Conservation (phyloP, 2,888 invertebrate species). For the Volucella bombylans region DNA sequence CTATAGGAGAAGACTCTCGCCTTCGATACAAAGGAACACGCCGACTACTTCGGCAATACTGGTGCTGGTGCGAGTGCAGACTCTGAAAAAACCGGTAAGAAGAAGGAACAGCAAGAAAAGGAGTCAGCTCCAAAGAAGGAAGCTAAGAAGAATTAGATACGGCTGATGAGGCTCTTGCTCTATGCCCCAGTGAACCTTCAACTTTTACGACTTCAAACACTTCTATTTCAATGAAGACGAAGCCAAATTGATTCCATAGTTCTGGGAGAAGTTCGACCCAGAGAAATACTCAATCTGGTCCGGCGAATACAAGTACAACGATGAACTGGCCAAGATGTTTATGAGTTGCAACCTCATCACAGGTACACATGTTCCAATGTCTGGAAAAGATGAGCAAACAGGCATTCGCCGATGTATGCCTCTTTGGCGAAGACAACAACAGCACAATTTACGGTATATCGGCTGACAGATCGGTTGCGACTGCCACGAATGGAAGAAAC, state of each 20-base stretch:
- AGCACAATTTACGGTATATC: too few species aligned
- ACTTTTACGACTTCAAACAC: constrained; percentile 95
- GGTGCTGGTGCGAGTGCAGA: constrained; percentile 75
- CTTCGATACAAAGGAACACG: constrained; percentile 90
- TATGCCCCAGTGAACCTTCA: constrained; percentile 95
- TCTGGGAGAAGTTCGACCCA: constrained; percentile 99
- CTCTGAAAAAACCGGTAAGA: constrained; percentile 79
- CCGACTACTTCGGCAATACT: constrained; percentile 84
- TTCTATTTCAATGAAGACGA: constrained; percentile 98
- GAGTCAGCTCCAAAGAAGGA: constrained; percentile 82
- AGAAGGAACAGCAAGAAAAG: constrained; percentile 81
- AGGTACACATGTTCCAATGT: constrained; percentile 98
- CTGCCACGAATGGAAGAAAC: too few species aligned
- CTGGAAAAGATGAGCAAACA: constrained; percentile 98
- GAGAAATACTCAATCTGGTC: too few species aligned
- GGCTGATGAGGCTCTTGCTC: constrained; percentile 87
- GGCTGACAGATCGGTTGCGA: too few species aligned
- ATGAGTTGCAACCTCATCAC: constrained; percentile 99
- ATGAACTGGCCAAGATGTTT: constrained; percentile 95
- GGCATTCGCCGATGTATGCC: constrained; percentile 85
- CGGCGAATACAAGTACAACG: constrained; percentile 98
- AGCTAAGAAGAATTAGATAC: constrained; percentile 85
- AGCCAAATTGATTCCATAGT: constrained; percentile 95
- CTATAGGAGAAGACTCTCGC: constrained; percentile 87
- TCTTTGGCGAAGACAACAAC: too few species aligned